Evolutionary conservation across 2,888 invertebrate genomes (phyloP), one percentile per base, ranked within the genome.

Genomic region (Merodon equestris): DNA sequence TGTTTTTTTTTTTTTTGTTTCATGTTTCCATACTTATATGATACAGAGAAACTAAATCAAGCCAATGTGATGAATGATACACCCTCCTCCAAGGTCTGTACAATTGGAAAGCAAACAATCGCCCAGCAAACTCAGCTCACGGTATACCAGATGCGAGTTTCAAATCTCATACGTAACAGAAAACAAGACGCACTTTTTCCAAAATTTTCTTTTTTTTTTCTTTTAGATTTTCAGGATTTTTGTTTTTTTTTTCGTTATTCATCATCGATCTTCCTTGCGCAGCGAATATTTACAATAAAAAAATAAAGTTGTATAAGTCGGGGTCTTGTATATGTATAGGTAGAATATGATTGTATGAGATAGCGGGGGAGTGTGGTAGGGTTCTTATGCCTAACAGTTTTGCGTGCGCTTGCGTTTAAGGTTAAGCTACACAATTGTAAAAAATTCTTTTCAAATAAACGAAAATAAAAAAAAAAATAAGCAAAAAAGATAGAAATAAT

Each of bases 261-360:
- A 10, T 63, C 36, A 9, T 27, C 7, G 12, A 14, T 56, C 27
- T 71, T 50, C 48, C 57, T 61, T 73, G 58, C 63, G 42, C 64
- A 79, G 68, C 74, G 74, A 68, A 74, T 79, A 79, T 79, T 79
- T 79, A 79, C 79, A 79, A 19, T 64, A 58, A 60, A 79, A 27
- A 27, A 79, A 64, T 70, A 66, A 74, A 70, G 64, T n/a, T 50
- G 40, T 77, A 54, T 56, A 60, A 36, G 54, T 36, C 53, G 19
- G 50, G 50, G 14, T 60, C 18, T 27, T 27, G 12, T 54, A n/a
- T n/a, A n/a, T 54, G 17, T 48, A 45, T 45, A 48, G 15, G 36
- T 13, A 40, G 47, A n/a, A n/a, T 19, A 19, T 15, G n/a, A 27
- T 14, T 44, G 15, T 54, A 44, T 15, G 19, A 19, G 50, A 34